Percentiles rank a stretch among this genome's conserved stretches.
Evolutionary conservation across 2,888 invertebrate species (phyloP).

Genomic region (Phymatocera aterrima): DNA sequence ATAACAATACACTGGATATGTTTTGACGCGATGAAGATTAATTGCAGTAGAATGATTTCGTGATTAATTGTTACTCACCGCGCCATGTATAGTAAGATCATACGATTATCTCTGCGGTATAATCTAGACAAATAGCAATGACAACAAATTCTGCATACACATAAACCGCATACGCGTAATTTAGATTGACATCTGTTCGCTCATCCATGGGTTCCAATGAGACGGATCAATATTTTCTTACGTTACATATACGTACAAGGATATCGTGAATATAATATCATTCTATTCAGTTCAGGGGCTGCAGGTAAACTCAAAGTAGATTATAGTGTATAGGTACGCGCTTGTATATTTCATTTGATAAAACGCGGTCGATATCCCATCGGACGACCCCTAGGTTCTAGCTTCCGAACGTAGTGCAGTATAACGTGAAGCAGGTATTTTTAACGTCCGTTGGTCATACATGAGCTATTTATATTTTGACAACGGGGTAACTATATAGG

Average conservation of each 20-base stretch:
- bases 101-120: neutral
- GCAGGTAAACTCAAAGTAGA: neutral
- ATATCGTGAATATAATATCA: neutral
- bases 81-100: neutral
- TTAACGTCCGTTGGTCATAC: neutral
- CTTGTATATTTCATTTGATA: neutral
- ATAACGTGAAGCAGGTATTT: neutral
- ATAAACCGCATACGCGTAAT: neutral
- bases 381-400: slow-evolving; percentile 10
- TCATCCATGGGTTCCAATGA: neutral
- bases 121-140: neutral
- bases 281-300: neutral
- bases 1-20: no score
- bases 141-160: neutral
- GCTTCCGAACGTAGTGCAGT: no score
- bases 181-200: neutral
- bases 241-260: neutral
- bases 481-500: slow-evolving; percentile 14
- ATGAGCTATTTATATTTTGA: neutral
- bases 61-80: no score
- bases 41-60: no score
- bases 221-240: neutral
- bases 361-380: neutral
- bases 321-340: neutral
- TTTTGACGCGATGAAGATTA: no score